phyloP scores from a whole-genome alignment of 2,113 vertebrate species.

The Otolemur garnettii region DNA sequence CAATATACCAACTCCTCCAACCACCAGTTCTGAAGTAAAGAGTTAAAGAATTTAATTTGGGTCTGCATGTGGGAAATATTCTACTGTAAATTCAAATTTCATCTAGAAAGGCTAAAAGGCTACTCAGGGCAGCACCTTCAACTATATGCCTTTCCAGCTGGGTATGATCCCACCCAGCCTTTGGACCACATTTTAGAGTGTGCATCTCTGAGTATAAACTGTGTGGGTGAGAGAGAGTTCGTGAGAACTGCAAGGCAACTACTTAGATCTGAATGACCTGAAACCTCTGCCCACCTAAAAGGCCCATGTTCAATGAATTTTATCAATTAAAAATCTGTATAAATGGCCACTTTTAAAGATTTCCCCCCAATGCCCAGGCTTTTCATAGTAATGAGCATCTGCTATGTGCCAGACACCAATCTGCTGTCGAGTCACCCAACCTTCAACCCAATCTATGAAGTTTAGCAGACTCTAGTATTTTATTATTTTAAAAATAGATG shows the following conservation, averaged over 20 bases:
- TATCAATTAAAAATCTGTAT: background rate
- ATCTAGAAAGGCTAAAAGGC: background rate
- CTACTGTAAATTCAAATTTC: conserved; percentile 13
- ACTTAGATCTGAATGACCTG: background rate
- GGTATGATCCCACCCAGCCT: no score
- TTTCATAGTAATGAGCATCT: background rate
- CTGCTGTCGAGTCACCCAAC: background rate
- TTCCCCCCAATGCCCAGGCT: background rate
- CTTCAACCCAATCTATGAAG: background rate
- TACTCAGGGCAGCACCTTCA: background rate
- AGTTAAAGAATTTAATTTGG: conserved; percentile 56
- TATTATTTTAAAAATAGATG: background rate
- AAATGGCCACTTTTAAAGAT: background rate
- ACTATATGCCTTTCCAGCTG: background rate
- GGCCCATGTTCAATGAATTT: background rate
- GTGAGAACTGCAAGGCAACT: background rate
- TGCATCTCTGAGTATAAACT: background rate
- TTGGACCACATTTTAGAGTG: background rate
- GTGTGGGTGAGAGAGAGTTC: background rate
- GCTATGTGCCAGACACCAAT: background rate
- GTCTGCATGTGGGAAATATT: conserved; percentile 4
- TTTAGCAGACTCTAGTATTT: conserved; percentile 3
- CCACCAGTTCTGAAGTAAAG: conserved; percentile 65
- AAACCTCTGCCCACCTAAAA: background rate
- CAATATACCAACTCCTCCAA: conserved; percentile 18